Conservation (phyloP, 1,140 invertebrate genomes). For the Potamilus streckersoni region DNA sequence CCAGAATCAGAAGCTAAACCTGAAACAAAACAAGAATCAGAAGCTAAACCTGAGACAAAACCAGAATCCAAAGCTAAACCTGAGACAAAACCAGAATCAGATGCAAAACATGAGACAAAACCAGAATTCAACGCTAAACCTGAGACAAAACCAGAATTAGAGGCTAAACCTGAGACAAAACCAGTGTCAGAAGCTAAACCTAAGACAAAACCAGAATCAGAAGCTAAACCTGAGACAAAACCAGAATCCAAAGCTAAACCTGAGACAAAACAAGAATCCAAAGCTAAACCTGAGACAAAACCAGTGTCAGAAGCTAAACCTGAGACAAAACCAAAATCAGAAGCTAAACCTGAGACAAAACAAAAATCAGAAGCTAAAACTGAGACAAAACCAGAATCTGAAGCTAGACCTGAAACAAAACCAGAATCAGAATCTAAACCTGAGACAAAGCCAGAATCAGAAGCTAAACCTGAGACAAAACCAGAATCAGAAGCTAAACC, state of each 20-base stretch:
- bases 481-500: background rate
- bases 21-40: background rate
- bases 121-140: background rate
- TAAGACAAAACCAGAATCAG: background rate
- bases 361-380: background rate
- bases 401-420: background rate
- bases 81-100: conserved; percentile 3
- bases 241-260: too few relatives aligned
- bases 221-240: background rate
- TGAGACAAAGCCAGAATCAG: background rate
- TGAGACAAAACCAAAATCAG: background rate
- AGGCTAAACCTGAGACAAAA: background rate
- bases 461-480: background rate
- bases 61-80: too few relatives aligned
- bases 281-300: background rate
- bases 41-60: background rate
- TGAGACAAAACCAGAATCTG: background rate
- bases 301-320: too few relatives aligned
- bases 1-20: background rate
- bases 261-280: background rate
- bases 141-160: background rate
- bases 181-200: too few relatives aligned
- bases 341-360: background rate
- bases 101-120: too few relatives aligned
- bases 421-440: background rate